Evolutionary conservation across 2,113 vertebrate genomes (phyloP).

Genomic region (Plecturocebus donacophilus): DNA sequence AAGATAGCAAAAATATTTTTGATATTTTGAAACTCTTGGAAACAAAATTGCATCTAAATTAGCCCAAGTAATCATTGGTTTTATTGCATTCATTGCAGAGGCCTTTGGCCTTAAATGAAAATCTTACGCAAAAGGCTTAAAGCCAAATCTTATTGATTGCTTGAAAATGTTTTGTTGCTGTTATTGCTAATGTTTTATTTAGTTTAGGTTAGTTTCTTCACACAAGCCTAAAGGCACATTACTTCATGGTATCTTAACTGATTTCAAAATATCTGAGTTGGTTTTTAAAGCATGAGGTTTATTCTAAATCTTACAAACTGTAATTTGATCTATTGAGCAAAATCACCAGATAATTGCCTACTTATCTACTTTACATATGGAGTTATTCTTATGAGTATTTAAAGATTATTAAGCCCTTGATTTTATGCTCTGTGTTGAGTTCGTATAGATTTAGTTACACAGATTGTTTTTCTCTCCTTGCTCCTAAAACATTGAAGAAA

Average conservation of each 20-base stretch:
- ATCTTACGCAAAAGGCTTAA: not conserved
- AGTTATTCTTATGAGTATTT: not conserved
- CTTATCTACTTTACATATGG: not conserved
- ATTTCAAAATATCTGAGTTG: not conserved
- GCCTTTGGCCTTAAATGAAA: not conserved
- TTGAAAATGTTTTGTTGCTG: not conserved
- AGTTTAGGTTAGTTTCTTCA: not conserved
- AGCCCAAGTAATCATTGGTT: not conserved
- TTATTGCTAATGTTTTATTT: constrained; percentile 9
- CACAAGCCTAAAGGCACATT: not conserved
- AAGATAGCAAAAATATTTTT: constrained; percentile 27
- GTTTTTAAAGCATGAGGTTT: not conserved
- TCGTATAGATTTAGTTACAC: not conserved
- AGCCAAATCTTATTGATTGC: not conserved
- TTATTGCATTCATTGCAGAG: not conserved
- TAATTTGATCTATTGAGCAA: not conserved
- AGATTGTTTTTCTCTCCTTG: not conserved
- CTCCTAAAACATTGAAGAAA: constrained; percentile 16
- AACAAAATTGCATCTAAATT: constrained; percentile 33
- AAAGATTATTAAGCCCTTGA: not conserved
- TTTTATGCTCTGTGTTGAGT: not conserved
- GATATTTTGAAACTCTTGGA: constrained; percentile 40
- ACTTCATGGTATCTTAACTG: not conserved
- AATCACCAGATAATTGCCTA: not conserved
- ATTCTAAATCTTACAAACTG: not conserved